Conservation (phyloP, 2,797 vertebrate species). For the Clangula hyemalis region DNA sequence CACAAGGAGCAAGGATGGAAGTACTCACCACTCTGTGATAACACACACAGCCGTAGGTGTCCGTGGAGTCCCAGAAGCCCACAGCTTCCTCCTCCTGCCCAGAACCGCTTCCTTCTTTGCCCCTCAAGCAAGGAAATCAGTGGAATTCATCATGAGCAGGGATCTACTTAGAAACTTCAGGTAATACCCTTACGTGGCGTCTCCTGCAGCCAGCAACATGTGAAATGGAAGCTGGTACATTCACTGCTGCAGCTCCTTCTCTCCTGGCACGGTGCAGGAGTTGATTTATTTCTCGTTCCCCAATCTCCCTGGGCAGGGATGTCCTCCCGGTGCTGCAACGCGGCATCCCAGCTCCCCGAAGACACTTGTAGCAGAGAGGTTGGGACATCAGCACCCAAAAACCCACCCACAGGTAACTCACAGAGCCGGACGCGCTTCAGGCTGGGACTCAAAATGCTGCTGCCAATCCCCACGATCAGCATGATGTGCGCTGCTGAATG, state of each 20-base stretch:
- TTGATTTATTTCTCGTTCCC: background rate
- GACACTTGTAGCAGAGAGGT: background rate
- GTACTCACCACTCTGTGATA: background rate
- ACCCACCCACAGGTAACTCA: background rate
- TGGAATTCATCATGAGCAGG: background rate
- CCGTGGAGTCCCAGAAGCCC: background rate
- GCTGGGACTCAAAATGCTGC: conserved; percentile 16
- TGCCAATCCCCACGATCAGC: conserved; percentile 5
- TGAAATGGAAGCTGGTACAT: background rate
- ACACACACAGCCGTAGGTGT: background rate
- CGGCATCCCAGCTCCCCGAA: background rate
- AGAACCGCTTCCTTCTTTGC: background rate
- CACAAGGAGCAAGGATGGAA: rapidly evolving
- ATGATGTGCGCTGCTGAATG: background rate
- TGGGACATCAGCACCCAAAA: background rate
- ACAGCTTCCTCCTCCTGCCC: background rate
- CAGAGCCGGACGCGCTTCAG: background rate
- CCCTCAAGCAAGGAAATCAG: background rate
- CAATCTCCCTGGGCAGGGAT: background rate
- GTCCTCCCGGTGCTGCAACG: background rate
- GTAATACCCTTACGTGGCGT: background rate
- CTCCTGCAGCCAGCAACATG: background rate
- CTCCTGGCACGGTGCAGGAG: background rate
- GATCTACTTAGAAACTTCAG: background rate
- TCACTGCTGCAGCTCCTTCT: background rate